Percentiles rank a stretch among this genome's conserved stretches.
These are phyloP conservation scores for Podocnemis expansa DNA, from an alignment of 2,113 vertebrate genomes.

Conservation along the genomic window DNA sequence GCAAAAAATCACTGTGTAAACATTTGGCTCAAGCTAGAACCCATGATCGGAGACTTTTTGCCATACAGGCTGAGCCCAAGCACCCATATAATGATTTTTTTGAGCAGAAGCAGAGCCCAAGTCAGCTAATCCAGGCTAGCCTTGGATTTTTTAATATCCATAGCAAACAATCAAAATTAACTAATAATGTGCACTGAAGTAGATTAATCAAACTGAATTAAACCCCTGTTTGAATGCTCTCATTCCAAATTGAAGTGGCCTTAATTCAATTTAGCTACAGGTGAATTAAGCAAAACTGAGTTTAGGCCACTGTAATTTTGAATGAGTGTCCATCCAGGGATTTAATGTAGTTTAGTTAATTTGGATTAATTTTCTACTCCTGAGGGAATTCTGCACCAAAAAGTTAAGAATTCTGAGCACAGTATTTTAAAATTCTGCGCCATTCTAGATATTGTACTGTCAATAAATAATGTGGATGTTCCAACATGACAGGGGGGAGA, in stretches of 20 bases:
- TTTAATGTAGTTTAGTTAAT: not conserved
- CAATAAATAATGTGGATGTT: no score
- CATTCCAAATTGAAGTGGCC: not conserved
- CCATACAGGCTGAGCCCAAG: no score
- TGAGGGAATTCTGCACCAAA: no score
- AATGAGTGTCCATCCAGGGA: not conserved
- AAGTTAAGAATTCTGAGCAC: no score
- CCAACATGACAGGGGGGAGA: no score
- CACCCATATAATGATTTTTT: not conserved
- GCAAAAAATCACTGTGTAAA: not conserved
- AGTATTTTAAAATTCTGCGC: no score
- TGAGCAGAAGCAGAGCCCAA: not conserved
- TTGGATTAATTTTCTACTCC: not conserved
- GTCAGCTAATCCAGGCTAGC: not conserved
- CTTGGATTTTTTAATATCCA: not conserved
- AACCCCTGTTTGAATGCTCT: not conserved
- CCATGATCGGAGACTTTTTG: no score
- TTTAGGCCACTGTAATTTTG: not conserved
- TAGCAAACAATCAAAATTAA: not conserved
- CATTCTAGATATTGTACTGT: no score
- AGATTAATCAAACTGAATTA: not conserved
- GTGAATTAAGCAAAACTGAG: not conserved
- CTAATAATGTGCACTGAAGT: not conserved
- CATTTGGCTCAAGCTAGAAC: not conserved
- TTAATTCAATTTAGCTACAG: not conserved